Conservation (phyloP, 2,797 vertebrate species). For the Hozukius guyotensis region DNA sequence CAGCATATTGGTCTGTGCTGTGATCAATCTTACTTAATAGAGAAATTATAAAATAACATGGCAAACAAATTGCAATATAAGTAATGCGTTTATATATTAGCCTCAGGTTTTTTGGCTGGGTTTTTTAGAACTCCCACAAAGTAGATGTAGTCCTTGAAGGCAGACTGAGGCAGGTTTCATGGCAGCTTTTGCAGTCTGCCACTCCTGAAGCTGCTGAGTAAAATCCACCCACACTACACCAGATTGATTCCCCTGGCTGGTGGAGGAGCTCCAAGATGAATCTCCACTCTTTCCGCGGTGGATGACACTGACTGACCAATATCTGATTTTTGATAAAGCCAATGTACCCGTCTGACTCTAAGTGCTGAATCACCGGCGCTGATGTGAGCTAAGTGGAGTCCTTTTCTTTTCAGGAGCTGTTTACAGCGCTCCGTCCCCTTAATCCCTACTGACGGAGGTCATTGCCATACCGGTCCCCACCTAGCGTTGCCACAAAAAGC, state of each 20-base stretch:
- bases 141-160: not conserved
- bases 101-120: not conserved
- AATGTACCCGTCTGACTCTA: not conserved
- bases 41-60: not conserved
- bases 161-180: not conserved
- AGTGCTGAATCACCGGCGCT: not conserved
- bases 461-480: conserved; percentile 12
- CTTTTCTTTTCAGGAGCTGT: conserved; percentile 21
- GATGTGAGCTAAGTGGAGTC: not conserved
- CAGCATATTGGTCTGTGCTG: not conserved
- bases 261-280: not conserved
- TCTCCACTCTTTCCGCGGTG: not conserved
- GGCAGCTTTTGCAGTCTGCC: conserved; percentile 4
- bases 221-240: conserved; percentile 9
- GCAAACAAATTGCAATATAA: conserved; percentile 7
- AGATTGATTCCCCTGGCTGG: not conserved
- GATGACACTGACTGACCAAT: not conserved
- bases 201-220: not conserved
- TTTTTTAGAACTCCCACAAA: not conserved
- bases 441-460: conserved; percentile 42
- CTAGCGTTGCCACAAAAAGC: conserved; percentile 13
- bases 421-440: conserved; percentile 20
- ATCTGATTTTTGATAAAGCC: conserved; percentile 15
- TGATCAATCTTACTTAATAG: conserved; percentile 4
- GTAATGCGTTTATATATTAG: not conserved